A percentile compares a stretch with the other conserved stretches of the same genome.
Conservation (phyloP, 2,113 vertebrate species). For the Pomatostomus ruficeps region DNA sequence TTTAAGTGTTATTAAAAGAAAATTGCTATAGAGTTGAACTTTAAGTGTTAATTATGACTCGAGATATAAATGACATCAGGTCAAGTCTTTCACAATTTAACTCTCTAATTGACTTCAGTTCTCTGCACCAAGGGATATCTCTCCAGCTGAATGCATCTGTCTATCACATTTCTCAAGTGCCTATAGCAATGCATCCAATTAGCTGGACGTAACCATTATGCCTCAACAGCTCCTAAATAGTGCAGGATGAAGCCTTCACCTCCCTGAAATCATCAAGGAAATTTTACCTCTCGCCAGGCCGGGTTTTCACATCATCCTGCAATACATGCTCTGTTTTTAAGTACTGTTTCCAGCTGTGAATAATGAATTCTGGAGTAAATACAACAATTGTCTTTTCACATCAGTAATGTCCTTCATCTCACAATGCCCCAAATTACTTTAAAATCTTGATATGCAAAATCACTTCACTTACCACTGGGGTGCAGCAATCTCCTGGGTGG, state of each 20-base stretch:
- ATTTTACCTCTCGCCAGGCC: neutral
- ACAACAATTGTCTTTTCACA: neutral
- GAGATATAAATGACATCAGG: constrained; percentile 39
- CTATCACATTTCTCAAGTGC: constrained; percentile 18
- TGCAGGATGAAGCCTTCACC: neutral
- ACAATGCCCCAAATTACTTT: neutral
- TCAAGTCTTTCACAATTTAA: constrained; percentile 42
- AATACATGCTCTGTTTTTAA: neutral
- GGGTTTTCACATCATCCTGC: neutral
- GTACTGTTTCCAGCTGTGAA: neutral
- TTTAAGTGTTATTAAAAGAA: constrained; percentile 45
- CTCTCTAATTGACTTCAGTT: constrained; percentile 41
- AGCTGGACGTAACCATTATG: neutral
- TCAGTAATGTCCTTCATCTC: neutral
- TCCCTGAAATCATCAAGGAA: neutral
- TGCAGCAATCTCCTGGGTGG: neutral
- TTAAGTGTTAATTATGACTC: constrained; percentile 45
- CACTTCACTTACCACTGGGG: neutral
- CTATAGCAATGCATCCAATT: neutral
- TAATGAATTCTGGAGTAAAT: neutral
- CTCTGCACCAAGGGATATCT: neutral
- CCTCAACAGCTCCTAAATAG: neutral
- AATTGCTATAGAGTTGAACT: constrained; percentile 36
- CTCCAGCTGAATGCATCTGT: neutral
- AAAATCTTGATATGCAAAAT: neutral